phyloP scores from a whole-genome alignment of 2,888 invertebrate species.

The Oligia fasciuncula region DNA sequence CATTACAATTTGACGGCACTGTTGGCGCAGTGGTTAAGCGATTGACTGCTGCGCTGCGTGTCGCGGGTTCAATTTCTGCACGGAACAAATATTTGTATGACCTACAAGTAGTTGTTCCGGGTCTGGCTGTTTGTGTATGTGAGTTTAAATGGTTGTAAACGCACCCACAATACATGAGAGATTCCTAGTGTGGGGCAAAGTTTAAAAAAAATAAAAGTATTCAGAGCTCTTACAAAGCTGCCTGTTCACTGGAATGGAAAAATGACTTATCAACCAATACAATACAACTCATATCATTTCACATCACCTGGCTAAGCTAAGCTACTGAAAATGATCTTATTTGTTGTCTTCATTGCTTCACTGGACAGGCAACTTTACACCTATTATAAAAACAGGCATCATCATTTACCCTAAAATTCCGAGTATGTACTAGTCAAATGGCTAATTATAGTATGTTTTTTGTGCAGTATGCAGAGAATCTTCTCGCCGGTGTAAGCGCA shows the following conservation, averaged over 20 bases:
- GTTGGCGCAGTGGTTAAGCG: too few relatives aligned
- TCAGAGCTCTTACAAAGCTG: background rate
- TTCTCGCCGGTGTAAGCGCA: constrained; percentile 93
- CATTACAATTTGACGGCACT: too few relatives aligned
- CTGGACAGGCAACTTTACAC: background rate
- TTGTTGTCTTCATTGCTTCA: background rate
- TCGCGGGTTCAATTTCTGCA: too few relatives aligned
- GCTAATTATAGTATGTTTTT: background rate
- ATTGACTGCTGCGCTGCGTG: too few relatives aligned
- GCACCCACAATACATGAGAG: too few relatives aligned
- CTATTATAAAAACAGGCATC: background rate
- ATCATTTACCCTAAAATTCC: background rate
- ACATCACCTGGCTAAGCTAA: too few relatives aligned
- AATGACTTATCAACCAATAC: background rate
- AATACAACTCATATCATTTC: background rate
- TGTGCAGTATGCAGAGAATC: constrained; percentile 91
- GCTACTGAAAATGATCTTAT: background rate
- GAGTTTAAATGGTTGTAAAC: too few relatives aligned
- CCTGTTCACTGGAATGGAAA: background rate
- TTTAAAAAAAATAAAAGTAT: background rate
- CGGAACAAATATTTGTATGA: too few relatives aligned
- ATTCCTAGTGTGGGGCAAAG: too few relatives aligned
- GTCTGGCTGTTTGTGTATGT: too few relatives aligned
- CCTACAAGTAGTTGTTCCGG: too few relatives aligned
- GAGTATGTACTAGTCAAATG: background rate